Percentiles rank a stretch among this genome's conserved stretches.
Evolutionary conservation across 2,113 vertebrate genomes (phyloP).

Genomic region (Anthoscopus minutus): DNA sequence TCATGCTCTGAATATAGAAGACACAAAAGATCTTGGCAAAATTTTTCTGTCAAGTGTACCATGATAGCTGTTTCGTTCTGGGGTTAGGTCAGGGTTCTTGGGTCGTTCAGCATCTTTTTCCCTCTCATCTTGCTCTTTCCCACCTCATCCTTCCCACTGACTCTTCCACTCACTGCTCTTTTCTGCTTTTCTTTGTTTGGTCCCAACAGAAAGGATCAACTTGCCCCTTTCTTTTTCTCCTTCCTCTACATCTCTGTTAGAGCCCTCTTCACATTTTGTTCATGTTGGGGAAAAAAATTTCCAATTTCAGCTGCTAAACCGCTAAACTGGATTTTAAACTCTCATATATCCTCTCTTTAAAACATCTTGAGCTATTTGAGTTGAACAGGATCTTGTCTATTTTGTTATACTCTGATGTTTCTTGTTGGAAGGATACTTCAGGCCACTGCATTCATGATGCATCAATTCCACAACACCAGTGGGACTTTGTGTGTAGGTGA

Average conservation of each 20-base stretch:
- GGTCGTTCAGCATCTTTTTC: neutral
- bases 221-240: neutral
- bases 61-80: neutral
- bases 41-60: neutral
- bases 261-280: neutral
- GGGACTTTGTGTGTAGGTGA: neutral
- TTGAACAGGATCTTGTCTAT: neutral
- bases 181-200: neutral
- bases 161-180: neutral
- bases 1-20: neutral
- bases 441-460: neutral
- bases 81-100: neutral
- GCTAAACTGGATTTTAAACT: neutral
- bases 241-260: neutral
- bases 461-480: neutral
- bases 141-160: neutral
- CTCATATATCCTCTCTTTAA: neutral
- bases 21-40: neutral
- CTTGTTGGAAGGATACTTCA: neutral
- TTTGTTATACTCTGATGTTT: neutral
- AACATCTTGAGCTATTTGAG: neutral
- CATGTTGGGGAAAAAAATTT: neutral
- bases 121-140: neutral
- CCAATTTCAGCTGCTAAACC: neutral
- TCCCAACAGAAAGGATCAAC: neutral